Base-by-base conservation (phyloP, 2,113 vertebrate genomes). In the Blennius ocellaris region DNA sequence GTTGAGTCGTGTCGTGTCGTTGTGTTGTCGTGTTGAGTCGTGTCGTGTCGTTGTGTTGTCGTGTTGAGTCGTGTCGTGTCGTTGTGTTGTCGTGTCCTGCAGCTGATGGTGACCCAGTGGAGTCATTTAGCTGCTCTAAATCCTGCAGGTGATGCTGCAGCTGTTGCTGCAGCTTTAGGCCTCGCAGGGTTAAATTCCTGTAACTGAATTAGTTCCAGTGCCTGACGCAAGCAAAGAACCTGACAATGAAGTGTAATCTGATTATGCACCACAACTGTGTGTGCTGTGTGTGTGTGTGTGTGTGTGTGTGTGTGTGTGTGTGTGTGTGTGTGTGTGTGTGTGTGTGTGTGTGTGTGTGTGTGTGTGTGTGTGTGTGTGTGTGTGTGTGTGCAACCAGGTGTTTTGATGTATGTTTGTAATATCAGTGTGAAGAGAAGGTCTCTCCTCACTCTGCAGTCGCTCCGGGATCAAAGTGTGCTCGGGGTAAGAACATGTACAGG, bases 211-310 rank as follows among this genome's bases (percentile, higher is more conserved):
- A 74, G 62, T 38, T 68, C n/a, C 14, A 44, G 30, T 57, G 55
- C 7, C 9, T 79, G 80, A 83, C 48, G 37, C 55, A 78, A 45
- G 60, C 61, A 65, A 83, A 43, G 59, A 85, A 59, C 58, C 21
- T 38, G 53, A 66, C 52, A 76, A 71, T 77, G 57, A 66, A 38
- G 47, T 16, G n/a, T 65, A 76, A 86, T 76, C 67, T 76, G 15
- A 78, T 82, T 63, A 77, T 1, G 8, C 16, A 5, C 56, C 62
- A 30, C 48, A 43, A 36, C 44, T 60, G 17, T 52, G 51, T 5
- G 21, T 15, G 14, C 11, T 37, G 64, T 0, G 1, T 47, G 40
- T 30, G 21, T 47, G 14, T 69, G n/a, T 12, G 7, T 39, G 40
- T 11, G 14, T 45, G 39, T 30, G 47, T 30, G 21, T 47, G n/a